Evolutionary conservation across 2,797 vertebrate species (phyloP), one percentile per base, ranked within the genome.

Genomic region (Pipistrellus nathusii): DNA sequence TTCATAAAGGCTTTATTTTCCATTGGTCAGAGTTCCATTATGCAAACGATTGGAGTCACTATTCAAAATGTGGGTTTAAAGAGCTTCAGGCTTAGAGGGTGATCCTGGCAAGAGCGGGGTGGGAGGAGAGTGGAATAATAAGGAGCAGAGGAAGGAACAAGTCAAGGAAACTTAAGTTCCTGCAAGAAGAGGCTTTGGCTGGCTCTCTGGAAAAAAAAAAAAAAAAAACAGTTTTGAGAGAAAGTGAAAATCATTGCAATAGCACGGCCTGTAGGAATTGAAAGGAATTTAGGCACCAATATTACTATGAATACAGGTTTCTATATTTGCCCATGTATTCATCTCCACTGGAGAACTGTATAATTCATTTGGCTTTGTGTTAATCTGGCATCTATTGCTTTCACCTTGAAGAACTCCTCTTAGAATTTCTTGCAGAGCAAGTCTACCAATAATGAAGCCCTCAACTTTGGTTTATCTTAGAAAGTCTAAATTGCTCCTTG

Each of bases 41-140:
- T 88, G 81, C 51, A 95, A 91, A 95, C 94, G 69, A 90, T 82
- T 90, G 73, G 87, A 95, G 48, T n/a, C 66, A 84, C 73, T 93
- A 53, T 82, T 85, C 35, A 86, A 88, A 90, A 87, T 88, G 55
- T 91, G 44, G 51, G 8, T 68, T 87, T 85, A 88, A 85, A 85
- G 77, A 87, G 87, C 41, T 91, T 87, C 62, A 57, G 91, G 51
- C 55, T 94, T 53, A 75, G 48, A 76, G 8, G 17, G n/a, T 85
- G 62, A 91, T 81, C 68, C 84, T 91, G 84, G 32, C 27, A 35
- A 91, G 75, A 68, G 27, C 80, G 25, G 69, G 32, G 51, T 41
- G 30, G 46, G 66, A 92, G 55, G 23, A 25, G 80, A 82, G 77
- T 51, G 90, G 46, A 94, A 81, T 35, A 68, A 73, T 44, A 48